Conservation (phyloP, 2,888 invertebrate genomes). For the Hirtodrosophila cameraria region DNA sequence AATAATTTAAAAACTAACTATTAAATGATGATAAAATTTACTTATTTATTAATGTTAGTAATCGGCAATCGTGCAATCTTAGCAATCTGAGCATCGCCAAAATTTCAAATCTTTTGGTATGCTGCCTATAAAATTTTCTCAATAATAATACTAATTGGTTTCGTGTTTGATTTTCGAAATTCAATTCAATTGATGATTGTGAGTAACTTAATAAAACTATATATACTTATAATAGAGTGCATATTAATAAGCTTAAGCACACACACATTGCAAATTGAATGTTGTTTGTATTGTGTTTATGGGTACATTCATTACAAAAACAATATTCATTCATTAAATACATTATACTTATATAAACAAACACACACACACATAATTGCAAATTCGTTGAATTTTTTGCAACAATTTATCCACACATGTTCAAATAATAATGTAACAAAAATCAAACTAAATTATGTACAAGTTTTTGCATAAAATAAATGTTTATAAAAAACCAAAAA, state of each 20-base stretch:
- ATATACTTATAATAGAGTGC: constrained; percentile 22
- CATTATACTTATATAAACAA: too few relatives aligned
- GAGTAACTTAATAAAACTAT: constrained; percentile 33
- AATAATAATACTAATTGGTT: constrained; percentile 22
- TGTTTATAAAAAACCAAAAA: constrained; percentile 64
- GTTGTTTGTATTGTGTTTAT: constrained; percentile 56
- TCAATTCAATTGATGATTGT: constrained; percentile 67
- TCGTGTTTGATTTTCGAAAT: constrained; percentile 38
- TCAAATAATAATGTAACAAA: constrained; percentile 53
- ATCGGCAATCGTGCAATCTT: constrained; percentile 77
- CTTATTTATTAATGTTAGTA: constrained; percentile 45
- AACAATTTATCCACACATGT: constrained; percentile 41
- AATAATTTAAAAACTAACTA: constrained; percentile 20
- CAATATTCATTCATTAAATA: constrained; percentile 22
- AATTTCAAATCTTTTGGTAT: constrained; percentile 46
- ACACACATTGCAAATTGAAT: constrained; percentile 35
- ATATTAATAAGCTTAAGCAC: constrained; percentile 40
- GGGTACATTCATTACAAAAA: constrained; percentile 31
- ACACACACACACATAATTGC: constrained; percentile 19
- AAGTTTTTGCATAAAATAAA: constrained; percentile 77
- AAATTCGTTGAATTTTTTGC: constrained; percentile 26
- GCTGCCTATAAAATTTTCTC: constrained; percentile 37
- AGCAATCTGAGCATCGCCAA: constrained; percentile 54
- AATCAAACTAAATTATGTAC: constrained; percentile 61
- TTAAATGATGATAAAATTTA: constrained; percentile 21